Evolutionary conservation across 2,888 invertebrate species (phyloP).

Genomic region (Coremacera marginata): DNA sequence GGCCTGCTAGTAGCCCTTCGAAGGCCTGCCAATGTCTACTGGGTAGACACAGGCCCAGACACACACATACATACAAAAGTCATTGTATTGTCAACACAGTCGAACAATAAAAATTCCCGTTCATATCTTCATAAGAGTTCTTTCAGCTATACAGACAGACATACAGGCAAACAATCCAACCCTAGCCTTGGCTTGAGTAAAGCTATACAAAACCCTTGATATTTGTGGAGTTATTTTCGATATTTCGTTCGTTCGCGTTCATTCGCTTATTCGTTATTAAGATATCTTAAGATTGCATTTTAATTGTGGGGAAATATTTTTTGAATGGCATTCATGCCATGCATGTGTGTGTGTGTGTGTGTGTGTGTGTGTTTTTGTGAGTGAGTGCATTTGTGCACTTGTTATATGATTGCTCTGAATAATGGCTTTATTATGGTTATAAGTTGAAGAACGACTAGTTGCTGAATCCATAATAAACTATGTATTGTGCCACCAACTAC

Average conservation of each 20-base stretch:
- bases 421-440: slow-evolving; percentile 33
- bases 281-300: slow-evolving; percentile 44
- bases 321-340: background rate
- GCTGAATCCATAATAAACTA: slow-evolving; percentile 7
- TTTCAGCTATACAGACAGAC: background rate
- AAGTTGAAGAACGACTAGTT: background rate
- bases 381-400: background rate
- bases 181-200: background rate
- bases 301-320: slow-evolving; percentile 41
- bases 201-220: background rate
- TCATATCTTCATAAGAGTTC: background rate
- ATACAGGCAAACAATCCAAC: too few species aligned
- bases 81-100: background rate
- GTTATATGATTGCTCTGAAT: slow-evolving; percentile 12
- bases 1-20: too few species aligned
- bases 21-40: too few species aligned
- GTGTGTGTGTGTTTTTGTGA: background rate
- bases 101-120: slow-evolving; percentile 10
- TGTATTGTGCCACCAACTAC: background rate
- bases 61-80: background rate
- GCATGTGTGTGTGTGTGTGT: background rate
- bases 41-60: background rate
- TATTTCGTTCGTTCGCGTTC: background rate
- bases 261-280: slow-evolving; percentile 39
- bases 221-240: background rate